These are phyloP conservation scores for Beaufortia kweichowensis DNA, from an alignment of 2,113 vertebrate species.

Conservation along the genomic window DNA sequence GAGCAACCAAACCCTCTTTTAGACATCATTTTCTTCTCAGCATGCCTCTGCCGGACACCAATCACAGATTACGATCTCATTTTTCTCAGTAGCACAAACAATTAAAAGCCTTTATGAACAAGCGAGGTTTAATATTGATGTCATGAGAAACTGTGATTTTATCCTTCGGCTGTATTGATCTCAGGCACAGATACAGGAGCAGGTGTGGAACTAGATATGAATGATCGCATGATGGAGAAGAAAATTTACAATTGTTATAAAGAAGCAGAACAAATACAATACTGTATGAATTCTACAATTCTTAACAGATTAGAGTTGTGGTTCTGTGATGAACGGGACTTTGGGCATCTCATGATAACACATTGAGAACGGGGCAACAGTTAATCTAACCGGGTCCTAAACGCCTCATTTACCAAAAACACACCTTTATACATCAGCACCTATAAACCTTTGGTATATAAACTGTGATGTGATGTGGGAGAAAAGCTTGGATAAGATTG, in stretches of 20 bases:
- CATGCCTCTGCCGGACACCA: constrained; percentile 4
- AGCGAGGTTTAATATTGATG: constrained; percentile 29
- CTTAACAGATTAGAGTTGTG: background rate
- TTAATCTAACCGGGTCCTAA: constrained; percentile 8
- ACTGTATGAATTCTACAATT: background rate
- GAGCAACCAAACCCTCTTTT: constrained; percentile 17
- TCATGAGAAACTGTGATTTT: background rate
- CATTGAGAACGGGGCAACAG: background rate
- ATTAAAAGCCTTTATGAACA: constrained; percentile 24
- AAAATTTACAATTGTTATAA: background rate
- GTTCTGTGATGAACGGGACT: background rate
- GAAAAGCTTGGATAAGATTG: constrained; percentile 29
- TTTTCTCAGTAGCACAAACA: background rate
- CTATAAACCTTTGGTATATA: background rate
- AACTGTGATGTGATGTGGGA: constrained; percentile 8
- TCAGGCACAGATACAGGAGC: background rate
- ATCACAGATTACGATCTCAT: background rate
- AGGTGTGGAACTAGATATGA: background rate
- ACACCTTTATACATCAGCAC: background rate
- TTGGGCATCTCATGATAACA: background rate
- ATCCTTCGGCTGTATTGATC: background rate
- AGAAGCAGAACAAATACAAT: background rate
- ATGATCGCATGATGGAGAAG: background rate
- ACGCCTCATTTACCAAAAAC: constrained; percentile 7
- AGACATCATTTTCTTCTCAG: constrained; percentile 7